Conservation (phyloP, 2,113 vertebrate genomes). For the Alouatta palliata region DNA sequence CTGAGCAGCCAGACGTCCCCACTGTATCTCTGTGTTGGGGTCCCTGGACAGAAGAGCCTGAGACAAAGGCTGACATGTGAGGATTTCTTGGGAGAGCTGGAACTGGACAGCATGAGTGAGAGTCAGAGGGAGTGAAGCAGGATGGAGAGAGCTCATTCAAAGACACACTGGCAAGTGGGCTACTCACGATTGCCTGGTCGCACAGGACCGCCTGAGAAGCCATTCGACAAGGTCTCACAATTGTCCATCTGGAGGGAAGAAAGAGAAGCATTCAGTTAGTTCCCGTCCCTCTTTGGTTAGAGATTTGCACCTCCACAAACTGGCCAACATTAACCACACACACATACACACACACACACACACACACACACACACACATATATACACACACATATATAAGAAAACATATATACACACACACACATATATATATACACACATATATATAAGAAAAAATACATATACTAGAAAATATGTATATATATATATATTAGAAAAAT, state of each 20-base stretch:
- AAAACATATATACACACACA: too few species aligned
- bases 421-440: too few species aligned
- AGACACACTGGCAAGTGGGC: fast-evolving
- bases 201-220: not conserved
- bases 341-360: too few species aligned
- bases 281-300: not conserved
- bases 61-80: not conserved
- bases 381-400: too few species aligned
- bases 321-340: not conserved
- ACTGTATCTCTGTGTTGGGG: not conserved
- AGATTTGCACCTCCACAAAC: not conserved
- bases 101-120: not conserved
- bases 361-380: too few species aligned
- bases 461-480: too few species aligned
- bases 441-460: too few species aligned
- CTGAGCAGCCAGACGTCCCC: not conserved
- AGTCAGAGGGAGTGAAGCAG: not conserved
- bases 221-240: not conserved
- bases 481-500: too few species aligned
- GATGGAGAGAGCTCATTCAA: not conserved
- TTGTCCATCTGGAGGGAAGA: not conserved
- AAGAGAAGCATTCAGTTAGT: not conserved
- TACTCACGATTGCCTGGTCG: not conserved
- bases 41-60: not conserved
- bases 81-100: not conserved